Conservation (phyloP, 2,113 vertebrate species). For the Gobiocypris rarus region DNA sequence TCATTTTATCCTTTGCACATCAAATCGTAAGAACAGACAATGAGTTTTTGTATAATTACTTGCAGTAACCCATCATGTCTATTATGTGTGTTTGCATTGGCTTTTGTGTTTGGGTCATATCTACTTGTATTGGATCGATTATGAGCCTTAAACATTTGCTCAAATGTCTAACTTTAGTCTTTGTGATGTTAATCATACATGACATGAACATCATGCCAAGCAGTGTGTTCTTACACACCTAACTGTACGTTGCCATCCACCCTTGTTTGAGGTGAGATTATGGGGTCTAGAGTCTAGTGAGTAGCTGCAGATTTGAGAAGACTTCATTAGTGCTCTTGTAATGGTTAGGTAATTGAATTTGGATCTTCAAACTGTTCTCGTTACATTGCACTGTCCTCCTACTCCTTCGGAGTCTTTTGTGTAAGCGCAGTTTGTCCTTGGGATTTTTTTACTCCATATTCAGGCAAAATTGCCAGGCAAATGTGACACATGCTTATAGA, state of each 20-base stretch:
- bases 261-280: background rate
- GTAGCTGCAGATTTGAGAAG: background rate
- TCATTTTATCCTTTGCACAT: background rate
- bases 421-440: conserved; percentile 36
- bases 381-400: conserved; percentile 2
- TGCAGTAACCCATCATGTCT: background rate
- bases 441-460: conserved; percentile 6
- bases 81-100: background rate
- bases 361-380: background rate
- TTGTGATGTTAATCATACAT: conserved; percentile 7
- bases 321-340: conserved; percentile 29
- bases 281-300: background rate
- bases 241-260: background rate
- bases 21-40: background rate
- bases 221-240: background rate
- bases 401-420: conserved; percentile 18
- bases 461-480: background rate
- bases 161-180: background rate
- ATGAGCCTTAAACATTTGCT: background rate
- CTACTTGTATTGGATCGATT: background rate
- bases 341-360: conserved; percentile 35
- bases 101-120: background rate
- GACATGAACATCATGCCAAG: background rate
- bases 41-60: background rate
- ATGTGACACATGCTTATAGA: background rate